phyloP scores from a whole-genome alignment of 2,113 vertebrate genomes.

The Piaya cayana region DNA sequence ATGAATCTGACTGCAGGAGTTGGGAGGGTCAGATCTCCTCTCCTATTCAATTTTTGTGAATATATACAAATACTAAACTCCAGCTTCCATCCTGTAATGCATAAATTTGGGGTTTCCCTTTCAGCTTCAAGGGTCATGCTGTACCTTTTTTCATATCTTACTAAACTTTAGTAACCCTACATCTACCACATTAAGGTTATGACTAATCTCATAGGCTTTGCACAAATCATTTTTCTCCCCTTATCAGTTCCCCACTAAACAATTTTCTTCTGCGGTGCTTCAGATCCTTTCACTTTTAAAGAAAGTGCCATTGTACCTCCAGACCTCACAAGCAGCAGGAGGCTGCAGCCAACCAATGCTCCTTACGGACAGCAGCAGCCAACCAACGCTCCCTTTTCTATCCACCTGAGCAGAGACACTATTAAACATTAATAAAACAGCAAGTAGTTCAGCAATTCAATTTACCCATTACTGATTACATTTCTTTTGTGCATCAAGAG shows the following conservation, averaged over 20 bases:
- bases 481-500: slow-evolving; percentile 9
- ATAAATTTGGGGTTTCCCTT: background rate
- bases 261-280: background rate
- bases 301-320: slow-evolving; percentile 47
- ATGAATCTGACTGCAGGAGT: background rate
- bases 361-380: slow-evolving; percentile 53
- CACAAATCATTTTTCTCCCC: background rate
- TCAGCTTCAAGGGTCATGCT: background rate
- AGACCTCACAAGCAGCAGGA: slow-evolving; percentile 57
- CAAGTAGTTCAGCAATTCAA: slow-evolving; percentile 47
- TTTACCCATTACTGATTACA: slow-evolving; percentile 20
- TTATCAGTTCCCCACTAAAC: background rate
- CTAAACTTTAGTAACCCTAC: background rate
- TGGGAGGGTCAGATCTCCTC: background rate
- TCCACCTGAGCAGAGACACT: slow-evolving; percentile 59
- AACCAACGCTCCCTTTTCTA: slow-evolving; percentile 59
- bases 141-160: background rate
- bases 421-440: slow-evolving; percentile 51
- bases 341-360: slow-evolving; percentile 58
- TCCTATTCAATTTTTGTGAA: background rate
- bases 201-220: background rate
- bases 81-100: background rate
- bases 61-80: background rate
- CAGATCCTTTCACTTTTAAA: slow-evolving; percentile 44
- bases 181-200: background rate